Evolutionary conservation across 1,140 invertebrate species (phyloP), one percentile per base, ranked within the genome.

Genomic region (Schmidtea mediterranea): DNA sequence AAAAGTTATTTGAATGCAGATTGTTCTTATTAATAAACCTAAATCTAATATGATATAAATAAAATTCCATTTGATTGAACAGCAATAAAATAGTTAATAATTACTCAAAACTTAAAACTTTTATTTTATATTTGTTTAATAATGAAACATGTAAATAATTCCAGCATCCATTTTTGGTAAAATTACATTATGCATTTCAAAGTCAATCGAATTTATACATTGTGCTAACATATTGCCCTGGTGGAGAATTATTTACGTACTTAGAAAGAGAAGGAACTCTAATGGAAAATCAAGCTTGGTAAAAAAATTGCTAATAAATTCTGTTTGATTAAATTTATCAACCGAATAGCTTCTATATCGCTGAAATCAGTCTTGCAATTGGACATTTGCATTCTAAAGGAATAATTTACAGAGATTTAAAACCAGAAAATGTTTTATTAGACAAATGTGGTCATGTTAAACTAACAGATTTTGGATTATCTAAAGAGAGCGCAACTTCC

Each of bases 391-490:
- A 89, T 66, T 79, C 79, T 68, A 77, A 83, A 62, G 69, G 54
- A 49, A 23, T 36, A 22, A 22, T 50, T 36, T 51, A 79, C 67
- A 72, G 83, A 53, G 83, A 90, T 62, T 72, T 90, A 48, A 89
- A 89, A 60, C 82, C 84, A 24, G 82, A 82, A 19, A 92, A 92
- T 67, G 79, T 92, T 57, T 66, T 92, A 76, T 78, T 65, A 62
- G 66, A 62, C 15, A 48, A 32, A 32, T 24, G 6, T 24, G 86
- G 86, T 2, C 86, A 94, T 62, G 80, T 89, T 37, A 72, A 83
- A 53, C 82, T 94, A 53, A 84, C 84, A 3, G 86, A 94, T 65
- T 92, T 94, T 61, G 86, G 86, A 43, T 90, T 92, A 83, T 92
- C 86, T 64, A 90, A 92, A 63, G 86, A 90, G 54, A 89, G 82